Conservation (phyloP, 2,797 vertebrate species). For the Hybognathus amarus region DNA sequence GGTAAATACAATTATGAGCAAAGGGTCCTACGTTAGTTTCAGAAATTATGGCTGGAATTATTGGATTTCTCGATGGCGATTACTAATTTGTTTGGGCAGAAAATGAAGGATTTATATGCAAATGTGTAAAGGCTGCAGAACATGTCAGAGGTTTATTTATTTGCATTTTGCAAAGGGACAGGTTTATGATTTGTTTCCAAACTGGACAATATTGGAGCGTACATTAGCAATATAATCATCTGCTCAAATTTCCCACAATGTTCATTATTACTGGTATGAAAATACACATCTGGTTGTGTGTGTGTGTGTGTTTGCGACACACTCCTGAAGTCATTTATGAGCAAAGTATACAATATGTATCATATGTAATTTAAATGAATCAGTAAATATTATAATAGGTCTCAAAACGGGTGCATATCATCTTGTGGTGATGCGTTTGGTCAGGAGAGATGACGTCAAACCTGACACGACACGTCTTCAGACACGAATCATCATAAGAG, state of each 20-base stretch:
- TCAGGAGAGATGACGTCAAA: slow-evolving; percentile 44
- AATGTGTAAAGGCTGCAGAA: slow-evolving; percentile 66
- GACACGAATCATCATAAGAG: background rate
- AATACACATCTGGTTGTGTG: background rate
- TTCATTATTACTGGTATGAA: slow-evolving; percentile 32
- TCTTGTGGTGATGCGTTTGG: background rate
- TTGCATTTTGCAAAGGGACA: slow-evolving; percentile 57
- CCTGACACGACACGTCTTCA: slow-evolving; percentile 1
- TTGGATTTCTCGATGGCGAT: slow-evolving; percentile 75
- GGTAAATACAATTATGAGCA: slow-evolving; percentile 81
- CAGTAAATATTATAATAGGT: background rate
- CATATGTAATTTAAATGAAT: background rate
- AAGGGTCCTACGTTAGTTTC: slow-evolving; percentile 76
- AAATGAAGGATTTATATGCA: slow-evolving; percentile 78
- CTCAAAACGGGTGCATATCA: background rate
- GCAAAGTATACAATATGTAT: background rate
- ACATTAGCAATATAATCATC: slow-evolving; percentile 16
- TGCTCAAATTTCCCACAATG: slow-evolving; percentile 22
- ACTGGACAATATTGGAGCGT: background rate
- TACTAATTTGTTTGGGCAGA: slow-evolving; percentile 78
- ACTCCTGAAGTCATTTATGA: background rate
- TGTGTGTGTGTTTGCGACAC: background rate
- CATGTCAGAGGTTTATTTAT: slow-evolving; percentile 47
- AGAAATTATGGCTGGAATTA: slow-evolving; percentile 76
- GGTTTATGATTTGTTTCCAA: slow-evolving; percentile 34